Evolutionary conservation across 92 coral and sea anemone species (phyloP), one percentile per base, ranked within the genome.

Genomic region (Porites cylindrica): DNA sequence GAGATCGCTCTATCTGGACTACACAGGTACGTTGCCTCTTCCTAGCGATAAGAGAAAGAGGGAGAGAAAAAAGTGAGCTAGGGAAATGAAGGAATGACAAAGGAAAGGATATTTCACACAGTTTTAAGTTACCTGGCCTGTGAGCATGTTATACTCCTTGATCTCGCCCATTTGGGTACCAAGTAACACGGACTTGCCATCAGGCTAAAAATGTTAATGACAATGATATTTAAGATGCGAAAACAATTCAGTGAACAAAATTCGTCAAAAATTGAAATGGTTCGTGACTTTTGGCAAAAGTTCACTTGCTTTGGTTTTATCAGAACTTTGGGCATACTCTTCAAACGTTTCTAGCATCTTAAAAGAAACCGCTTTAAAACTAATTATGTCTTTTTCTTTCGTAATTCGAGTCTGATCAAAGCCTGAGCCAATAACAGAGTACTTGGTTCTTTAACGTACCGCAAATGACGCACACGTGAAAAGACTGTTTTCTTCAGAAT

Each of bases 121-220:
- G 9, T n/a, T 14, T n/a, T 56, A 56, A 9, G 4, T 53, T 95
- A 96, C 99, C 98, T 93, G 93, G 19, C 97, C 99, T 13, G 99
- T 79, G 21, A 91, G 87, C 17, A 92, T 72, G 88, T 96, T 96
- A 85, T 91, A 95, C 18, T 86, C 88, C 72, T 96, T 96, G 7
- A 96, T 70, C 12, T 96, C 98, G 19, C 99, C 99, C 38, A 95
- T 88, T 62, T 96, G 98, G 24, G 98, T 96, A 20, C 99, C 99
- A 2, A 96, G 90, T 38, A 95, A 86, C 59, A 96, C 89, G 0
- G 94, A 89, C 63, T 93, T 92, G 32, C 96, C 95, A 72, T 89
- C 95, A 19, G 96, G 96, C 99, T 96, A 83, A 5, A 16, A 71
- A 70, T 20, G 47, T 1, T 66, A 56, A 51, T n/a, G 21, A 17